Evolutionary conservation across 2,113 vertebrate genomes (phyloP).

Genomic region (Macheiramphus alcinus): DNA sequence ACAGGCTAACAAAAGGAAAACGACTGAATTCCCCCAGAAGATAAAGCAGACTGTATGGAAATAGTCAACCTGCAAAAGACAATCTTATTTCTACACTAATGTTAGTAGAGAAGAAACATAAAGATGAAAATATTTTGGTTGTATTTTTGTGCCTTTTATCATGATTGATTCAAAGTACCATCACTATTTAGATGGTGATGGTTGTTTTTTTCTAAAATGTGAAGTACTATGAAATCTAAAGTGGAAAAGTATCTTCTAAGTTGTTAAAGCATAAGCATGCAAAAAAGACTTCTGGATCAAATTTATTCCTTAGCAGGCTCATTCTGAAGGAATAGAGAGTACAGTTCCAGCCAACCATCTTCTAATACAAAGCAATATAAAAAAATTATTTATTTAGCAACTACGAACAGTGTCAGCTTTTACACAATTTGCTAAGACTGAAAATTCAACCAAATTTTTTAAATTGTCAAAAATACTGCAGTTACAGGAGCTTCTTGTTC

Average conservation of each 20-base stretch:
- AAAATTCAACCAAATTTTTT: background rate
- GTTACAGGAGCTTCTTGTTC: conserved; percentile 23
- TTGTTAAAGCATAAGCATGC: background rate
- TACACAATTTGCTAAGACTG: background rate
- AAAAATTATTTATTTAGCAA: background rate
- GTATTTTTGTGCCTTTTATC: background rate
- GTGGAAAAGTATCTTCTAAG: background rate
- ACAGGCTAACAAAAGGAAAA: background rate
- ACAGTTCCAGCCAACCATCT: background rate
- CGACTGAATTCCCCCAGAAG: background rate
- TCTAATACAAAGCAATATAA: background rate
- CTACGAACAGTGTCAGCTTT: background rate
- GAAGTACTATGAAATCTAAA: background rate
- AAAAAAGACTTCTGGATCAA: background rate
- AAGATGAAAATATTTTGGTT: background rate
- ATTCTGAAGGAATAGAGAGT: background rate
- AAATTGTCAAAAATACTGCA: background rate
- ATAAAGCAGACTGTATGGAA: background rate
- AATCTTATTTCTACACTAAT: background rate
- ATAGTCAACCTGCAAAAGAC: background rate
- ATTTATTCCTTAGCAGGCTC: background rate
- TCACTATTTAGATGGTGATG: background rate
- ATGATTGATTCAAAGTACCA: background rate
- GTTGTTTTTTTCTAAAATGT: background rate
- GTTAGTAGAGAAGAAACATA: background rate